phyloP scores from a whole-genome alignment of 2,888 invertebrate genomes.

The Bellardia bayeri region DNA sequence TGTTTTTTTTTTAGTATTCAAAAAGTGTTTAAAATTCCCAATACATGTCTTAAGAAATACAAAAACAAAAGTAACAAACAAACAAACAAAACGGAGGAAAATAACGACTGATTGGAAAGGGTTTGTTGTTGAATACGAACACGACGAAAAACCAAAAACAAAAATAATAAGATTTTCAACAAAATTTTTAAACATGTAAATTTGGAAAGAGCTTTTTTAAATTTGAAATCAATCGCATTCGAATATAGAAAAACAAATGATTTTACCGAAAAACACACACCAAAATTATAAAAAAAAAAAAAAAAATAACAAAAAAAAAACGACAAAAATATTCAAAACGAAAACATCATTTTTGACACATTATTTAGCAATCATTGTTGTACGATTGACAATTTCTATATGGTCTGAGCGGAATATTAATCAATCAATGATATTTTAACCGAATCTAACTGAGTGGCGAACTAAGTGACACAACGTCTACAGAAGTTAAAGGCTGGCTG shows the following conservation, averaged over 20 bases:
- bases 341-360: conserved; percentile 75
- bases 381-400: conserved; percentile 72
- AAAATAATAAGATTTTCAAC: conserved; percentile 54
- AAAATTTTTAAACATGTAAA: conserved; percentile 62
- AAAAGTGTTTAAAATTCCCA: conserved; percentile 70
- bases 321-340: conserved; percentile 73
- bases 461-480: neutral
- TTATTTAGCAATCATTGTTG: conserved; percentile 74
- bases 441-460: conserved; percentile 16
- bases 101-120: conserved; percentile 59
- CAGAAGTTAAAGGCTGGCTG: neutral
- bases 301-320: conserved; percentile 24
- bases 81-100: conserved; percentile 12
- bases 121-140: conserved; percentile 42
- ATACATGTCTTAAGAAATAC: conserved; percentile 50
- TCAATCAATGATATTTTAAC: conserved; percentile 42
- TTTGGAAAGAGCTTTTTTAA: conserved; percentile 53
- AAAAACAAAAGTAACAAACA: conserved; percentile 23
- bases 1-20: conserved; percentile 47
- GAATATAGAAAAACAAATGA: conserved; percentile 58
- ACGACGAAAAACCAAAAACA: conserved; percentile 28
- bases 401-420: conserved; percentile 67
- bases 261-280: conserved; percentile 60
- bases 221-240: conserved; percentile 64
- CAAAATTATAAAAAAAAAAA: neutral